These are phyloP conservation scores for Clarias batrachus DNA, from an alignment of 2,113 vertebrate species.

Conservation along the genomic window DNA sequence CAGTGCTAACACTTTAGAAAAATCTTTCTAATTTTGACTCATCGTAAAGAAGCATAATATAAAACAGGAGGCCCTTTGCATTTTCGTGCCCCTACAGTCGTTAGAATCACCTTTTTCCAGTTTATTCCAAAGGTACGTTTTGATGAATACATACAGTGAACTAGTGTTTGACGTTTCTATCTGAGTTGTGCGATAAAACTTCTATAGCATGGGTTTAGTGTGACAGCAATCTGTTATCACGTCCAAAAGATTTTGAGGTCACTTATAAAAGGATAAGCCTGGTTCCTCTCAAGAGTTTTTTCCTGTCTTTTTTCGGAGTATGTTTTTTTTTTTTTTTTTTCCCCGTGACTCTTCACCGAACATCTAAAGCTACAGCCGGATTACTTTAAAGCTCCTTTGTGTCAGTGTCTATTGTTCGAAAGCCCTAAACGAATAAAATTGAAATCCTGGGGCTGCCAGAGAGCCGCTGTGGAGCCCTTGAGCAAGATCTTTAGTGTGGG, in stretches of 20 bases:
- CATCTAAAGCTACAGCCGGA: not conserved
- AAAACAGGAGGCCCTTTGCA: too few relatives aligned
- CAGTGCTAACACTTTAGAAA: too few relatives aligned
- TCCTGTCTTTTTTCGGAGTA: not conserved
- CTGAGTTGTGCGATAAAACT: not conserved
- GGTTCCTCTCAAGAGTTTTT: not conserved
- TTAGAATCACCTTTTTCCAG: too few relatives aligned
- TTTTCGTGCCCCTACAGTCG: too few relatives aligned
- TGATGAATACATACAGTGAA: too few relatives aligned
- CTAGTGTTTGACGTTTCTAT: not conserved
- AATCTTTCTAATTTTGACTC: too few relatives aligned
- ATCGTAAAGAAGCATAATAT: too few relatives aligned
- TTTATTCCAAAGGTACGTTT: too few relatives aligned
- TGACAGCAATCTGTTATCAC: not conserved
- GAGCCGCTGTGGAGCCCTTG: not conserved
- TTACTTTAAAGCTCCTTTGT: not conserved
- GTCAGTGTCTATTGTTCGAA: not conserved
- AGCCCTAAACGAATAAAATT: not conserved
- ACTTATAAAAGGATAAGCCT: not conserved
- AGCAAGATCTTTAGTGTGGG: not conserved
- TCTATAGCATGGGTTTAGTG: not conserved
- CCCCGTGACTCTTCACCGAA: not conserved
- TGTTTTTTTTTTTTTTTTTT: not conserved
- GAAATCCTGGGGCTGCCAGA: not conserved
- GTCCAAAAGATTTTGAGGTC: not conserved